These are phyloP conservation scores for Heliconius sara DNA, from an alignment of 2,888 invertebrate species.

Conservation along the genomic window DNA sequence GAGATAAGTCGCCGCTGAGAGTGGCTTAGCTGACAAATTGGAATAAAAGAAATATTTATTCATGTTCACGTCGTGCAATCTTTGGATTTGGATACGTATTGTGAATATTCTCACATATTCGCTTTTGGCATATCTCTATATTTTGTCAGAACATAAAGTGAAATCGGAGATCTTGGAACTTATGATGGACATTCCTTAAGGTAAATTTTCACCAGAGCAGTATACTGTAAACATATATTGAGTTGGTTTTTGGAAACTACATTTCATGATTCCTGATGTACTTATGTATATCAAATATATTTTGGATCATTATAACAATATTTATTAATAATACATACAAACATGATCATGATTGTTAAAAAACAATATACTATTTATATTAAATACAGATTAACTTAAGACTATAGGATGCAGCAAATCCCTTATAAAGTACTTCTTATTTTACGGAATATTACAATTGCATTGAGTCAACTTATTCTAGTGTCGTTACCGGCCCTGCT, in stretches of 20 bases:
- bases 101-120: conserved; percentile 62
- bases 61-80: conserved; percentile 64
- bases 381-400: not conserved
- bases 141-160: conserved; percentile 39
- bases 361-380: not conserved
- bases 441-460: conserved; percentile 29
- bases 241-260: not conserved
- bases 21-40: conserved; percentile 84
- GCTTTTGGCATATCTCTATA: conserved; percentile 36
- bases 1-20: conserved; percentile 82
- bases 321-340: not conserved
- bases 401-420: conserved; percentile 15
- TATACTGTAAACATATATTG: not conserved
- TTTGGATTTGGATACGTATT: conserved; percentile 51
- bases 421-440: conserved; percentile 30
- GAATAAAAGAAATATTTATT: conserved; percentile 84
- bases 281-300: not conserved
- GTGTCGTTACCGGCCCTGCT: conserved; percentile 5
- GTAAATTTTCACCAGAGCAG: not conserved
- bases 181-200: conserved; percentile 10
- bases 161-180: conserved; percentile 33
- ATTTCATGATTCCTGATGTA: not conserved
- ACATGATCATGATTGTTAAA: not conserved
- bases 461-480: conserved; percentile 12
- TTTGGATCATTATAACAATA: not conserved